Percentiles rank a stretch among this genome's conserved stretches.
Conservation (phyloP, 2,888 invertebrate species). For the Sesamia inferens region DNA sequence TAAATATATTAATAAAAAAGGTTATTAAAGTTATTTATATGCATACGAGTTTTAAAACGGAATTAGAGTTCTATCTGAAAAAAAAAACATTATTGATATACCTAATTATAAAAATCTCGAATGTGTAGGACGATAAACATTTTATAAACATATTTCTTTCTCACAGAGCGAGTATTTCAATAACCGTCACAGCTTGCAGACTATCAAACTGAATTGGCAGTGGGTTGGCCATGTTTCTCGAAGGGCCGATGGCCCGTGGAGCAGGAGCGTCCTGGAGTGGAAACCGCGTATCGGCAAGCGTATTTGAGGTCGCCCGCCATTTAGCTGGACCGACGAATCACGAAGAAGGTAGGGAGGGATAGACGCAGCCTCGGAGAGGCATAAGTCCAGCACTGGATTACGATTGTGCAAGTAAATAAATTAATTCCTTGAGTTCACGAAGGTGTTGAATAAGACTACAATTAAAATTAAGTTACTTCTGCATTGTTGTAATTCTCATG, state of each 20-base stretch:
- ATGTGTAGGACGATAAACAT: not conserved
- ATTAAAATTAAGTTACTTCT: constrained; percentile 21
- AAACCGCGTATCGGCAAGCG: no score
- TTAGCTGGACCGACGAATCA: no score
- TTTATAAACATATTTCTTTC: not conserved
- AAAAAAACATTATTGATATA: no score
- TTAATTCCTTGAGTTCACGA: not conserved
- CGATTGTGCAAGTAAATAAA: not conserved
- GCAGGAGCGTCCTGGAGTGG: no score
- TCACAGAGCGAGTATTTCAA: not conserved
- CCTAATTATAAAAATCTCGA: not conserved
- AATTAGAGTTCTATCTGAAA: no score
- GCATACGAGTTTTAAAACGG: no score
- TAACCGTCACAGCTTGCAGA: not conserved
- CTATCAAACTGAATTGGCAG: not conserved
- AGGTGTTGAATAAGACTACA: constrained; percentile 14
- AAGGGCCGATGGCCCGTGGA: no score
- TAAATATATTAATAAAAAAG: no score
- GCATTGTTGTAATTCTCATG: constrained; percentile 17
- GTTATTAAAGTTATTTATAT: no score
- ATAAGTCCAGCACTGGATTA: not conserved
- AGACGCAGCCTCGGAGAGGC: not conserved
- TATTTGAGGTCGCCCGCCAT: not conserved
- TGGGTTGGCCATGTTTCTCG: no score
- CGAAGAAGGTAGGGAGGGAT: not conserved